Evolutionary conservation across 92 coral and sea anemone genomes (phyloP).

Genomic region (Epizoanthus stellaris): DNA sequence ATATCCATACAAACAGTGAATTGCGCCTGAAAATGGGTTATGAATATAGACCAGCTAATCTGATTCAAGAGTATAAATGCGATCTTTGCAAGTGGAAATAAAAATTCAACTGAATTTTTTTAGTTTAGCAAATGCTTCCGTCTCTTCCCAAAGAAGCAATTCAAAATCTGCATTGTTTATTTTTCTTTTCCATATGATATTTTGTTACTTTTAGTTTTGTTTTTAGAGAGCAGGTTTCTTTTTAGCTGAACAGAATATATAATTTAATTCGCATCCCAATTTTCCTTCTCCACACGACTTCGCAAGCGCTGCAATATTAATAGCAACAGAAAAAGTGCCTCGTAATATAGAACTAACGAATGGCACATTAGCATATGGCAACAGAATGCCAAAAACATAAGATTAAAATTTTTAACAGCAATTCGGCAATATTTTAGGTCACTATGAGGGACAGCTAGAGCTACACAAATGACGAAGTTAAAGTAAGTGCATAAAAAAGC

Average conservation of each 20-base stretch:
- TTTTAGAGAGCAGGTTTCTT: neutral
- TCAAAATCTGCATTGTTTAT: too few relatives aligned
- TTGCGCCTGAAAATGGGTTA: neutral
- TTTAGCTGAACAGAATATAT: constrained; percentile 7
- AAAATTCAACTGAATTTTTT: neutral
- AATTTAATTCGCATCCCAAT: neutral
- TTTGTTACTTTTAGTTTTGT: neutral
- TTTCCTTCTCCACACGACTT: constrained; percentile 27
- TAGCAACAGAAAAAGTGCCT: constrained; percentile 8
- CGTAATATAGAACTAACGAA: neutral
- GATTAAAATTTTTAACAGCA: neutral
- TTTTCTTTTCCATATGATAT: too few relatives aligned
- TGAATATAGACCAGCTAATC: neutral
- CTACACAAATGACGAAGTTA: neutral
- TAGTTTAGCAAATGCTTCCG: too few relatives aligned
- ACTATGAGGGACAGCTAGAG: neutral
- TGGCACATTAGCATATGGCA: neutral
- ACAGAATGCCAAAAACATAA: neutral
- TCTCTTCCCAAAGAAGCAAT: too few relatives aligned
- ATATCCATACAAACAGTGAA: neutral
- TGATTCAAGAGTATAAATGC: neutral
- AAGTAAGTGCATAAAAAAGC: neutral
- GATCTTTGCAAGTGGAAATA: neutral
- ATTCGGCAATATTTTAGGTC: neutral
- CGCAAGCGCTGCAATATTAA: neutral